A percentile compares a stretch with the other conserved stretches of the same genome.
Evolutionary conservation across 2,888 invertebrate species (phyloP).

Genomic region (Polyommatus iphigenia): DNA sequence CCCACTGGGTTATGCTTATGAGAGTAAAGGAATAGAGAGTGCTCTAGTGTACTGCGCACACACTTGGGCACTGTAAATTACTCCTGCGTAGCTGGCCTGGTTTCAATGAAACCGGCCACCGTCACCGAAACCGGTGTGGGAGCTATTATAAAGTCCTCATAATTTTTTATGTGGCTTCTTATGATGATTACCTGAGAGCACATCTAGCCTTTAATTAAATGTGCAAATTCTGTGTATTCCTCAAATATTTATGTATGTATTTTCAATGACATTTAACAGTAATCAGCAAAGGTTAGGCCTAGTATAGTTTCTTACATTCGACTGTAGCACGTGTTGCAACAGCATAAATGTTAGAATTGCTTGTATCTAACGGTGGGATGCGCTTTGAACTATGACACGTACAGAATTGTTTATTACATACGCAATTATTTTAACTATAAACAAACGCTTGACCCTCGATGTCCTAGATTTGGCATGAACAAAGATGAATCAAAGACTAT

Average conservation of each 20-base stretch:
- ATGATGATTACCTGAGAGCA: neutral
- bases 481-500: neutral
- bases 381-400: conserved; percentile 28
- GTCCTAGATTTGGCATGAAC: conserved; percentile 12
- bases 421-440: conserved; percentile 25
- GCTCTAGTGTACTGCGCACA: too few relatives aligned
- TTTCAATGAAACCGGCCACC: too few relatives aligned
- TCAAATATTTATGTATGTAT: conserved; percentile 33
- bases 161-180: too few relatives aligned
- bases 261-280: conserved; percentile 32
- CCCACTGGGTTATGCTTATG: too few relatives aligned
- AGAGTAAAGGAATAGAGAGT: too few relatives aligned
- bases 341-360: neutral
- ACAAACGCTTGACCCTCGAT: conserved; percentile 1
- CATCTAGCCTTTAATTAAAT: neutral
- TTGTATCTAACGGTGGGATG: conserved; percentile 4
- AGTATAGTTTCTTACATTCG: neutral
- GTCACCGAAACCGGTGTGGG: too few relatives aligned
- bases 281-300: conserved; percentile 32
- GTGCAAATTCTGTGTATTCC: conserved; percentile 29
- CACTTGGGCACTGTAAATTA: too few relatives aligned
- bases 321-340: neutral
- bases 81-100: too few relatives aligned
- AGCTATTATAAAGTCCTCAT: too few relatives aligned
- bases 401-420: conserved; percentile 23